These are phyloP conservation scores for Neosalanx taihuensis DNA, from an alignment of 2,797 vertebrate genomes.

Conservation along the genomic window DNA sequence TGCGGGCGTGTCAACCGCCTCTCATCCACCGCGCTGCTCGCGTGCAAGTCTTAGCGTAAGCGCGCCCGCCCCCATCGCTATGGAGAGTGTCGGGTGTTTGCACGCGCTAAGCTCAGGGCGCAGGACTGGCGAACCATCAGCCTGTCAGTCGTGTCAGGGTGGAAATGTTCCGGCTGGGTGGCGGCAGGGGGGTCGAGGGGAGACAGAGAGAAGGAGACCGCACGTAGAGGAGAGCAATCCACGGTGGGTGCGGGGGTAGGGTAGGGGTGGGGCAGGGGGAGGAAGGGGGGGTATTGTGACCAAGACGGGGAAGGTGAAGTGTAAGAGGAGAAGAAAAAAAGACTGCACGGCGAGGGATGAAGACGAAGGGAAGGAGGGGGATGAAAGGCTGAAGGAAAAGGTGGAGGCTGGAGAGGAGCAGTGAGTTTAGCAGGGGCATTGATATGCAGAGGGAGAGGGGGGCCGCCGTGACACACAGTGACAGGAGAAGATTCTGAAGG, in stretches of 20 bases:
- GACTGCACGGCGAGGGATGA: background rate
- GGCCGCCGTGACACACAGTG: slow-evolving; percentile 39
- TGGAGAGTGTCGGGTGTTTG: slow-evolving; percentile 54
- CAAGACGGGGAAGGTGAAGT: background rate
- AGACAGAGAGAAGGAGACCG: background rate
- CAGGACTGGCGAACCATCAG: slow-evolving; percentile 52
- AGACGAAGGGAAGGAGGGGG: background rate
- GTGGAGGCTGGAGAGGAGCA: background rate
- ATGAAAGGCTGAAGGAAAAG: background rate
- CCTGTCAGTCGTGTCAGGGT: slow-evolving; percentile 22
- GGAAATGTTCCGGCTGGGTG: slow-evolving; percentile 6
- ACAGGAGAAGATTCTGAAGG: slow-evolving; percentile 50
- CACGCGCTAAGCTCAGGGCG: slow-evolving; percentile 42
- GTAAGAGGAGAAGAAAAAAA: background rate
- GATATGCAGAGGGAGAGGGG: slow-evolving; percentile 44
- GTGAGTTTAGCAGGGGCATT: slow-evolving; percentile 21
- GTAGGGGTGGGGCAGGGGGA: background rate
- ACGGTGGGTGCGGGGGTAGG: background rate
- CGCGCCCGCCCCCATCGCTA: slow-evolving; percentile 1
- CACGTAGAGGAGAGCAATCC: slow-evolving; percentile 2
- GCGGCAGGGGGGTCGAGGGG: background rate
- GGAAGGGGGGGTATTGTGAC: background rate
- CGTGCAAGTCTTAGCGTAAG: slow-evolving; percentile 51
- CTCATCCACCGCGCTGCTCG: background rate
- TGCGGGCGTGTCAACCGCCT: slow-evolving; percentile 47